phyloP scores from a whole-genome alignment of 1,140 invertebrate species.

The Hestina assimilis region DNA sequence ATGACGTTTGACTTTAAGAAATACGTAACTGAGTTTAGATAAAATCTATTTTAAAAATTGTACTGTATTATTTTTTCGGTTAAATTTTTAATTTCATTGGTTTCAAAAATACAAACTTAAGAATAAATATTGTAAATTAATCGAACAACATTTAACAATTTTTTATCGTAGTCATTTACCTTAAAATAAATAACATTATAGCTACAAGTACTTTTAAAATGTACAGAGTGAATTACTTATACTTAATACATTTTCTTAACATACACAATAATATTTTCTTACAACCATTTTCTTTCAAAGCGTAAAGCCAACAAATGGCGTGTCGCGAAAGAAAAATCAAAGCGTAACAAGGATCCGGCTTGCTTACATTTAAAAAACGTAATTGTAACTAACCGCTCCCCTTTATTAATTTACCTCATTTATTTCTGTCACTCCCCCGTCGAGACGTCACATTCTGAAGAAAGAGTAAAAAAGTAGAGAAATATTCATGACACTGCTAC shows the following conservation, averaged over 20 bases:
- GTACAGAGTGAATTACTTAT: too few relatives aligned
- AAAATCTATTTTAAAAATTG: too few relatives aligned
- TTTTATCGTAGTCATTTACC: too few relatives aligned
- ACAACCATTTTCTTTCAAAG: constrained; percentile 23
- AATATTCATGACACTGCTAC: constrained; percentile 58
- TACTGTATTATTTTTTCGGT: too few relatives aligned
- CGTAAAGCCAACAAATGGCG: constrained; percentile 60
- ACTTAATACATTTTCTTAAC: too few relatives aligned
- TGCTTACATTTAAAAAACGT: constrained; percentile 77
- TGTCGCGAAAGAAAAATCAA: constrained; percentile 75
- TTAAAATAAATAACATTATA: too few relatives aligned
- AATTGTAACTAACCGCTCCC: constrained; percentile 76
- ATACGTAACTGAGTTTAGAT: constrained; percentile 31
- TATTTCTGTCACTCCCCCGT: constrained; percentile 52
- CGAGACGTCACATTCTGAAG: constrained; percentile 43
- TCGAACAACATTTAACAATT: too few relatives aligned
- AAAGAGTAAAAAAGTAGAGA: constrained; percentile 48
- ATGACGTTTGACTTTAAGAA: constrained; percentile 38
- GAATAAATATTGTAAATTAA: too few relatives aligned
- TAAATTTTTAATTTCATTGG: too few relatives aligned
- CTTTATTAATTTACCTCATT: constrained; percentile 76
- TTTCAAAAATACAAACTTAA: too few relatives aligned
- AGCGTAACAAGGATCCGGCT: constrained; percentile 63
- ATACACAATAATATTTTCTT: constrained; percentile 29
- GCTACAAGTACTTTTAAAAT: too few relatives aligned